Conservation (phyloP, 2,888 invertebrate species). For the Acrobasis repandana region DNA sequence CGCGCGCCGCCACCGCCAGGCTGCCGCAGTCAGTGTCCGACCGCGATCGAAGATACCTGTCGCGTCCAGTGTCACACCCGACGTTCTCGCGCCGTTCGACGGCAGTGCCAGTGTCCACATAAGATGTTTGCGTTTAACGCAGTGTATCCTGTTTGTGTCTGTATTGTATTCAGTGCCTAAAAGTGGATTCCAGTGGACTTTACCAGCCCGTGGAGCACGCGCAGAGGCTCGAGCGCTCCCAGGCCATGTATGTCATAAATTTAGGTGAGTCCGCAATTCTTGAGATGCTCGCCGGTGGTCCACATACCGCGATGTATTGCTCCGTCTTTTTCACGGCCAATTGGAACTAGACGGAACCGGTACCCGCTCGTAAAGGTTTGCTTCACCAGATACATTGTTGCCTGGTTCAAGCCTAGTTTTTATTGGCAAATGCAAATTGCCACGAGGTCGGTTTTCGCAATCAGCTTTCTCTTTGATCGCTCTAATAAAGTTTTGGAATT, state of each 20-base stretch:
- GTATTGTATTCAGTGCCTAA: constrained; percentile 65
- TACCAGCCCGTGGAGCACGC: constrained; percentile 80
- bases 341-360: constrained; percentile 72
- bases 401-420: constrained; percentile 49
- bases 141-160: constrained; percentile 72
- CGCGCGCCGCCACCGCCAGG: constrained; percentile 48
- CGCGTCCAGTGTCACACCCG: constrained; percentile 49
- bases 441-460: constrained; percentile 49
- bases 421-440: constrained; percentile 49
- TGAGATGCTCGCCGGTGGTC: constrained; percentile 53
- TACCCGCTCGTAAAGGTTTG: constrained; percentile 53
- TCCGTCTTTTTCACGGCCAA: constrained; percentile 50
- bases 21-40: constrained; percentile 60
- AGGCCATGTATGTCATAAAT: constrained; percentile 83
- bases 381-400: constrained; percentile 33
- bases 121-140: constrained; percentile 73
- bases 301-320: constrained; percentile 55
- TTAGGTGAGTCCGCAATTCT: constrained; percentile 78
- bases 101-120: constrained; percentile 63
- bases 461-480: constrained; percentile 55
- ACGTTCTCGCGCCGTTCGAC: constrained; percentile 53
- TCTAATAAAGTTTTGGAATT: constrained; percentile 28
- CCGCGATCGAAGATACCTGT: constrained; percentile 63
- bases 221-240: constrained; percentile 79
- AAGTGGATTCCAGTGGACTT: constrained; percentile 80